A percentile compares a stretch with the other conserved stretches of the same genome.
phyloP scores from a whole-genome alignment of 1,140 invertebrate genomes.

The Euwallacea fornicatus region DNA sequence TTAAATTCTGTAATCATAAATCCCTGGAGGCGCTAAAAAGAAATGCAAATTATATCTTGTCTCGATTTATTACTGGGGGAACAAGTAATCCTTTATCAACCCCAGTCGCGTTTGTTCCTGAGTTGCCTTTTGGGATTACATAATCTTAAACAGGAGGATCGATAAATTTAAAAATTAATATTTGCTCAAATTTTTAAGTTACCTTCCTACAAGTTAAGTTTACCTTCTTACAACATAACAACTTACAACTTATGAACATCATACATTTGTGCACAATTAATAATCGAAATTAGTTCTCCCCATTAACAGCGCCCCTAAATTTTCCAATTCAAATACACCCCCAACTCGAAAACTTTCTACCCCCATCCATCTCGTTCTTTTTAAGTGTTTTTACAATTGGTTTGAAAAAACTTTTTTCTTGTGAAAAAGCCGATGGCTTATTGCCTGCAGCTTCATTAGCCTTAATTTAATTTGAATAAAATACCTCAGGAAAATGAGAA shows the following conservation, averaged over 20 bases:
- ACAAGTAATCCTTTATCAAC: constrained; percentile 14
- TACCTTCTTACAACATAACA: too few species aligned
- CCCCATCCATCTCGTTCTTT: too few species aligned
- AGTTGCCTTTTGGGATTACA: background rate
- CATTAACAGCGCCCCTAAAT: too few species aligned
- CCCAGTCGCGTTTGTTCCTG: background rate
- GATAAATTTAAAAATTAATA: background rate
- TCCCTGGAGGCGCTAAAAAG: constrained; percentile 2
- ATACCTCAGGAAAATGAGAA: background rate
- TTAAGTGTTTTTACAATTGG: too few species aligned
- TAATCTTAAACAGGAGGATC: background rate
- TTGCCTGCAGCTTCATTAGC: constrained; percentile 21
- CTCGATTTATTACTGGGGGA: constrained; percentile 8
- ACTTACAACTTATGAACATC: too few species aligned
- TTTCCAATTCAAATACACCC: too few species aligned
- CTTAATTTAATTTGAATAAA: constrained; percentile 25
- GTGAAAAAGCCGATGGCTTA: constrained; percentile 8
- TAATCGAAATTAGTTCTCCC: too few species aligned
- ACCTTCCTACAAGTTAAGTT: too few species aligned
- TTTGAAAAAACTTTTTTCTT: too few species aligned
- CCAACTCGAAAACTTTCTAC: too few species aligned
- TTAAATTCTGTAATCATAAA: background rate
- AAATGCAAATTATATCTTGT: constrained; percentile 16
- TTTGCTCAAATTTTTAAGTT: background rate
- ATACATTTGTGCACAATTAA: too few species aligned